Base-by-base conservation (phyloP, 2,888 invertebrate genomes). In the Mesoligia furuncula region DNA sequence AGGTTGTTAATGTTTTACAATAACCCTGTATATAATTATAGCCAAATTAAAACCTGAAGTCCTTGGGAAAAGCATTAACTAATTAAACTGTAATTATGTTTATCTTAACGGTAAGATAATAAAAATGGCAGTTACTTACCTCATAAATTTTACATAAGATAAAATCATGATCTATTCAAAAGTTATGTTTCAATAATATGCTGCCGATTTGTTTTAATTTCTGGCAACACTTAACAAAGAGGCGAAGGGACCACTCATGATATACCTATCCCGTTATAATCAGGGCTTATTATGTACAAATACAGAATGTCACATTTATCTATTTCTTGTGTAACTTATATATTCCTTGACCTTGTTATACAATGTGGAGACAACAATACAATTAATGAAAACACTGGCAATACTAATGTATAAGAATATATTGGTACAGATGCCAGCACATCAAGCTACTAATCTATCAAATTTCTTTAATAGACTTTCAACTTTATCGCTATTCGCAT, bases 81-180 rank as follows among this genome's bases (percentile, higher is more conserved):
- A 51, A 39, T 1, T 27, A 72, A 51, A 39, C 0, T 0, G 20
- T n/a, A n/a, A n/a, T n/a, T 27, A 61, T 11, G 11, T 24, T 11
- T 45, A 36, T 36, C 36, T 36, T 36, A 36, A 36, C 8, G 48
- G 39, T 59, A 66, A 15, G 39, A 64, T 67, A 61, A 64, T 68
- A 71, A 24, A 79, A 76, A 79, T 73, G 68, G 73, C 62, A 77
- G 54, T n/a, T n/a, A n/a, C n/a, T 72, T 80, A 59, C 65, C 73
- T 70, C 54, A 45, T 54, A 39, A 65, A 57, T 73, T 69, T 45
- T 57, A 59, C 27, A 24, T 65, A 27, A 39, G 27, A 39, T 61
- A 36, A 79, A 72, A 65, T 65, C 20, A 51, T 54, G 24, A 24
- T 67, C 48, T 51, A n/a, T 61, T 42, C n/a, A 31, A 42, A 11